Evolutionary conservation across 1,140 invertebrate species (phyloP), one percentile per base, ranked within the genome.

Genomic region (Homarus americanus): DNA sequence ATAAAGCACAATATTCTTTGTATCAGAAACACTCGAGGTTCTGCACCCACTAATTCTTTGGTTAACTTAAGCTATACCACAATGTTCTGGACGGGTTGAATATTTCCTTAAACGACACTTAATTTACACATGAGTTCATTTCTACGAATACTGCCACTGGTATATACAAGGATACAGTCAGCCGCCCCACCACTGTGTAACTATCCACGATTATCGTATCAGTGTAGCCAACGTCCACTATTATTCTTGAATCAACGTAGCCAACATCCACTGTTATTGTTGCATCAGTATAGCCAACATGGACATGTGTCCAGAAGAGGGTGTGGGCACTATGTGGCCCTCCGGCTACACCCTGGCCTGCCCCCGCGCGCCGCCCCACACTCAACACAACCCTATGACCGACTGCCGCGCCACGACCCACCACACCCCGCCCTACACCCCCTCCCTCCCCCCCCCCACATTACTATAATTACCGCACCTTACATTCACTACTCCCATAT

Each of bases 391-490:
- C 79, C 79, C 49, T 32, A 44, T 82, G 79, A 82, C 79, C 79
- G 79, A 82, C 79, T 82, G 79, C n/a, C 79, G 79, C 20, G 49
- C 79, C 41, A 32, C 79, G 24, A 44, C 73, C 73, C 40, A 38
- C 73, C 36, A 24, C 79, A 82, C 79, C 53, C 79, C 20, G 34
- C 38, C 75, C 40, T 40, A 7, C 75, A 28, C 5, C 44, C 20
- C 40, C 78, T 53, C 41, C 78, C 78, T 34, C 79, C 79, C 49
- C 2, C 49, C 79, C 28, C 28, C 36, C 44, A 34, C 79, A 34
- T 36, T 34, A 82, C 79, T 82, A 82, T 82, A 82, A 82, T 82
- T 82, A 82, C 32, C 79, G 20, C 49, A 63, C 79, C 79, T 82
- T 63, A 82, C 32, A 63, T 53, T 38, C 79, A 4, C 3, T n/a